Evolutionary conservation across 2,113 vertebrate genomes (phyloP).

Genomic region (Hemicordylus capensis): DNA sequence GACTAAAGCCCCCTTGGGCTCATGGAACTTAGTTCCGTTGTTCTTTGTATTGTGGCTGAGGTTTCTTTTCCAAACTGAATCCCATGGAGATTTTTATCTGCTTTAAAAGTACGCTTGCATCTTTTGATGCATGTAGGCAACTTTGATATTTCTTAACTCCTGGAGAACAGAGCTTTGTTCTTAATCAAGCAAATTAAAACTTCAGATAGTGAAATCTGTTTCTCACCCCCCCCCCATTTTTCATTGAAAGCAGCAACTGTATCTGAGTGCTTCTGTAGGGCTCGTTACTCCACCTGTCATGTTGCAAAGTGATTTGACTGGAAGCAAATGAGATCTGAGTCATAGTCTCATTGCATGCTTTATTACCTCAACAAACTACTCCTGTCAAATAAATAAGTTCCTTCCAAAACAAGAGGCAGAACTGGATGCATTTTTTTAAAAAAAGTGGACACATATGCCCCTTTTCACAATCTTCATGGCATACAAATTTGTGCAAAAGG

Average conservation of each 20-base stretch:
- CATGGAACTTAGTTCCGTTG: background rate
- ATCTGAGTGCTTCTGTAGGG: slow-evolving; percentile 45
- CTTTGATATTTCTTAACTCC: slow-evolving; percentile 13
- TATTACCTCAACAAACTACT: slow-evolving; percentile 67
- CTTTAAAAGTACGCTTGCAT: background rate
- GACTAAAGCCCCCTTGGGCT: background rate
- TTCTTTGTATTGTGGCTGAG: background rate
- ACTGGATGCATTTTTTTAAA: slow-evolving; percentile 57
- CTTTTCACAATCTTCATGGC: slow-evolving; percentile 42
- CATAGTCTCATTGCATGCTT: slow-evolving; percentile 58
- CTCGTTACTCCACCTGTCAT: slow-evolving; percentile 52
- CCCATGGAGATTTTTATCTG: background rate
- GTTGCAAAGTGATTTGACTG: slow-evolving; percentile 62
- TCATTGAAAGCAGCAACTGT: slow-evolving; percentile 33
- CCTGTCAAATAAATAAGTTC: slow-evolving; percentile 63
- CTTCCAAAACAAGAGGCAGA: slow-evolving; percentile 59
- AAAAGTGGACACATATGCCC: slow-evolving; percentile 37
- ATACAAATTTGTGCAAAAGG: slow-evolving; percentile 13
- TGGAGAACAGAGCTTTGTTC: slow-evolving; percentile 7
- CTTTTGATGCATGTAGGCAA: background rate
- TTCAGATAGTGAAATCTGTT: background rate
- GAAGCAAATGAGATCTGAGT: slow-evolving; percentile 67
- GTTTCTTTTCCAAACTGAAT: background rate
- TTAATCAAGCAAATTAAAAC: slow-evolving; percentile 26
- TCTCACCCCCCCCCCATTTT: background rate